Conservation (phyloP, 2,113 vertebrate genomes). For the Rostratula benghalensis region DNA sequence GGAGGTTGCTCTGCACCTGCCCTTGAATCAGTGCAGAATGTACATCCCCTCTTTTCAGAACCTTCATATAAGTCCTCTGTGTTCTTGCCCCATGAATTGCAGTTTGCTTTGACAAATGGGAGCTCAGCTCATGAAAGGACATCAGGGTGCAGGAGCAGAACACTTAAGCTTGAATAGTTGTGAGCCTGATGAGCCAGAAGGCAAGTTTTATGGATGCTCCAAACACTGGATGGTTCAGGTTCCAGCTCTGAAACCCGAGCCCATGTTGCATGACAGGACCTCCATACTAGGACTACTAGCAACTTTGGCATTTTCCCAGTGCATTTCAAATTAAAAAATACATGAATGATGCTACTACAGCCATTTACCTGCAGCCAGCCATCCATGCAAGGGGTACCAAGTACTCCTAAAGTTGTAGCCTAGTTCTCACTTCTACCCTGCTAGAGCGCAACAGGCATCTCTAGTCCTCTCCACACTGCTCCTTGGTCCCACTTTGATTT, state of each 20-base stretch:
- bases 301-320: neutral
- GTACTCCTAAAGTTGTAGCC: neutral
- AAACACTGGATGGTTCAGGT: neutral
- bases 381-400: neutral
- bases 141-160: neutral
- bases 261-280: neutral
- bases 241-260: neutral
- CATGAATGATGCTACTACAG: neutral
- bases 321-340: neutral
- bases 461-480: neutral
- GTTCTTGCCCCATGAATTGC: neutral
- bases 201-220: neutral
- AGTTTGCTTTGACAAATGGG: neutral
- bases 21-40: neutral
- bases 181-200: neutral
- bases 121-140: neutral
- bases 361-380: neutral
- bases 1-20: neutral
- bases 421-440: neutral
- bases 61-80: neutral
- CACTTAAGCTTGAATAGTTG: neutral
- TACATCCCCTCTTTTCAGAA: neutral
- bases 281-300: neutral
- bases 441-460: neutral
- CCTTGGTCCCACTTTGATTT: neutral